Base-by-base conservation (phyloP, 2,888 invertebrate species). In the Eupithecia subumbrata region DNA sequence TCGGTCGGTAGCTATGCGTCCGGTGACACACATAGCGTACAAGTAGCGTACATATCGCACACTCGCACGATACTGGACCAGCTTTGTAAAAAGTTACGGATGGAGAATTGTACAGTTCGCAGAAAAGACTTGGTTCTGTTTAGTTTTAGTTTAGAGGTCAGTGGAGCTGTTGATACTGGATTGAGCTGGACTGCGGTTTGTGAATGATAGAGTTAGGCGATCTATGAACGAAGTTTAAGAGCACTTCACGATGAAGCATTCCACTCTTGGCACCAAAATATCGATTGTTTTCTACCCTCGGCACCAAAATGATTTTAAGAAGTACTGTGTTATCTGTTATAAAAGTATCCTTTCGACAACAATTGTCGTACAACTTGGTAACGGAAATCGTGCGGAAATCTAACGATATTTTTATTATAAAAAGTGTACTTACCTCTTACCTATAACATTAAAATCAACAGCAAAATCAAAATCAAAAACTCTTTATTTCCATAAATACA, bases 1-100 rank as follows among this genome's bases (percentile, higher is more conserved):
- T 88, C 86, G 80, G 84, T 85, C 85, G 85, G 88, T 82, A 80
- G 84, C 84, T 86, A 88, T 87, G 90, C 91, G 92, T 94, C 94
- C 94, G 94, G 91, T 90, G 91, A 89, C 94, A 92, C 86, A 94
- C 92, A 94, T 94, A 93, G 90, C 92, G 60, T 25, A 56, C 56
- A 56, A 9, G 22, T 22, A 93, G 90, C 92, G 56, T 56, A 60
- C 60, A 60, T 60, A 60, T 60, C 60, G 83, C 80, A 89, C 94
- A 94, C 94, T 93, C 89, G 94, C 95, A 94, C 94, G 85, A 90
- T 92, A 93, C 89, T 92, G 87, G 93, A 92, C 89, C 93, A 90
- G 82, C 85, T 85, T 84, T 83, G 90, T 87, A 94, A 94, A 94
- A 94, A 93, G 91, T 89, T 85, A 91, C 91, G 92, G 86, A 88